Base-by-base conservation (phyloP, 2,113 vertebrate genomes). In the Etheostoma cragini region DNA sequence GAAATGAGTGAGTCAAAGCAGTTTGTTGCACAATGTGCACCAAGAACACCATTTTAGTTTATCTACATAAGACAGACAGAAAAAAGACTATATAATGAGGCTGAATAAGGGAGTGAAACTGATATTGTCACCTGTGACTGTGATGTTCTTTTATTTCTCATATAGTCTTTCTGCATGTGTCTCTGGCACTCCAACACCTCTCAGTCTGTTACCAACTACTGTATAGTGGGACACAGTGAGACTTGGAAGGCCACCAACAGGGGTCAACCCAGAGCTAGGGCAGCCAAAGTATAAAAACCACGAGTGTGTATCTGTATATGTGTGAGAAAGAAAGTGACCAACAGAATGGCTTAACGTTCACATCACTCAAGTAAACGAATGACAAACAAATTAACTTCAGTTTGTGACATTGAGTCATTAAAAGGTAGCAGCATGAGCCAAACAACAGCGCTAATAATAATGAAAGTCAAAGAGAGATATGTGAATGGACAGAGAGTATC, bases 1-100 rank as follows among this genome's bases (percentile, higher is more conserved):
- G 49, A 76, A 73, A 89, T 64, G 30, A 62, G 76, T 86, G 85
- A 90, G 58, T 88, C 84, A 89, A 86, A 82, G 79, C 65, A 45
- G 83, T 65, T 76, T 86, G 77, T 80, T 92, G 81, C 57, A 61
- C 58, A 87, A 75, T 64, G 79, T 81, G 72, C 19, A 42, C 64
- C 54, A n/a, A 45, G 61, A 52, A 17, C 49, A 72, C 33, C 46
- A 56, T 12, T 62, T 76, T 24, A 50, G 16, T 86, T 80, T 52
- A 68, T 50, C 19, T 66, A 57, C 15, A 57, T 12, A 15, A 66
- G 60, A 38, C 47, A 38, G 22, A 77, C 33, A 77, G 17, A 33
- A 30, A 26, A 64, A 49, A 12, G 38, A 14, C 54, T 35, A 42
- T 10, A 38, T 2, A 38, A 42, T 26, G 16, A 46, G 16, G 42